phyloP scores from a whole-genome alignment of 2,797 vertebrate species.

The Hippoglossus hippoglossus region DNA sequence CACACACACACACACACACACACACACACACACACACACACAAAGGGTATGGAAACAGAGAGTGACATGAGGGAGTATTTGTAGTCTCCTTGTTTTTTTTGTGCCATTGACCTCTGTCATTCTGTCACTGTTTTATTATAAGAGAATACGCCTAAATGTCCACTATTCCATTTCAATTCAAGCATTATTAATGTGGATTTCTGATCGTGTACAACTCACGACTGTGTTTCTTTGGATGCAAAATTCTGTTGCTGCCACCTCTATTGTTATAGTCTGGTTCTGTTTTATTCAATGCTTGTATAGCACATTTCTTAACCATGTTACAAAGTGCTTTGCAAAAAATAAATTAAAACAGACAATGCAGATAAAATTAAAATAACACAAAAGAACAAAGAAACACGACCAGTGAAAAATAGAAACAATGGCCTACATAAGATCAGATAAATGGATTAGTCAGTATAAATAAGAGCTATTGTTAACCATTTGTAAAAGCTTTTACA shows the following conservation, averaged over 20 bases:
- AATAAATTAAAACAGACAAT: neutral
- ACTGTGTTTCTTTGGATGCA: neutral
- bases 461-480: too few species aligned
- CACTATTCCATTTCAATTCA: neutral
- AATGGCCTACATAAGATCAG: neutral
- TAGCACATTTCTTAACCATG: neutral
- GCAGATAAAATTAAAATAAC: neutral
- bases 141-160: neutral
- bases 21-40: neutral
- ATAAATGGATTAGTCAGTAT: too few species aligned
- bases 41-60: neutral
- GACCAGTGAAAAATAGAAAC: neutral
- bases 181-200: neutral
- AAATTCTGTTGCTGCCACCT: neutral
- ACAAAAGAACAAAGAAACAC: too few species aligned
- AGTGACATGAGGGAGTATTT: neutral
- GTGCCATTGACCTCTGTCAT: neutral
- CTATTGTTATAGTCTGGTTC: neutral
- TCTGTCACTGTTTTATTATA: neutral
- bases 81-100: neutral
- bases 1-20: neutral
- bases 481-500: neutral
- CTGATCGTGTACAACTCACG: neutral
- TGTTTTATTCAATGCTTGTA: neutral
- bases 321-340: neutral